Conservation (phyloP, 2,888 invertebrate species). For the Odontothrips loti region DNA sequence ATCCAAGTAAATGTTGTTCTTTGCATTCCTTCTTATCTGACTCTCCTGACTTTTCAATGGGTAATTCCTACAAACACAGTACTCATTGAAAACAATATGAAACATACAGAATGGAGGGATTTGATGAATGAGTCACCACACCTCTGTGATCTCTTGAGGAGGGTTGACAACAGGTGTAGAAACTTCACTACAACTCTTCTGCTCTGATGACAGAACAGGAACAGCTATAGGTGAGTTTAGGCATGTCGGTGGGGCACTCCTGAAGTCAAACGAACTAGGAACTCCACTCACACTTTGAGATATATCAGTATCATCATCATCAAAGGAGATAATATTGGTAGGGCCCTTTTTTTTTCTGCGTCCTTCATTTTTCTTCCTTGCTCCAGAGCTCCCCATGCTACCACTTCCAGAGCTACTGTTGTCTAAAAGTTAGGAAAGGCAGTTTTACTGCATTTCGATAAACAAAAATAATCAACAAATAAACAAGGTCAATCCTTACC, state of each 20-base stretch:
- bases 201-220: neutral
- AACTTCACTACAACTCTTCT: neutral
- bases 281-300: slow-evolving; percentile 41
- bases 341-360: slow-evolving; percentile 50
- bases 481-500: neutral
- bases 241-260: slow-evolving; percentile 60
- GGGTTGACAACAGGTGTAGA: neutral
- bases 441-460: neutral
- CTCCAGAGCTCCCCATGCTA: neutral
- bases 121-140: too few species aligned
- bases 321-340: slow-evolving; percentile 65
- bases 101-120: too few species aligned
- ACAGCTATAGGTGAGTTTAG: slow-evolving; percentile 55
- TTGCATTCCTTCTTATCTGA: too few species aligned
- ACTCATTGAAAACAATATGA: too few species aligned
- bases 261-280: slow-evolving; percentile 44
- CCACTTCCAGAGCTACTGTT: slow-evolving; percentile 18
- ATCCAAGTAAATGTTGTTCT: too few species aligned
- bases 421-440: neutral
- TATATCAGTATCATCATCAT: slow-evolving; percentile 53
- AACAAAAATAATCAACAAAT: neutral
- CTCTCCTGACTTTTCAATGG: too few species aligned
- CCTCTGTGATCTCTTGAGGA: too few species aligned
- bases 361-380: slow-evolving; percentile 28
- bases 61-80: too few species aligned